Conservation (phyloP, 2,797 vertebrate genomes). For the Zalophus californianus region DNA sequence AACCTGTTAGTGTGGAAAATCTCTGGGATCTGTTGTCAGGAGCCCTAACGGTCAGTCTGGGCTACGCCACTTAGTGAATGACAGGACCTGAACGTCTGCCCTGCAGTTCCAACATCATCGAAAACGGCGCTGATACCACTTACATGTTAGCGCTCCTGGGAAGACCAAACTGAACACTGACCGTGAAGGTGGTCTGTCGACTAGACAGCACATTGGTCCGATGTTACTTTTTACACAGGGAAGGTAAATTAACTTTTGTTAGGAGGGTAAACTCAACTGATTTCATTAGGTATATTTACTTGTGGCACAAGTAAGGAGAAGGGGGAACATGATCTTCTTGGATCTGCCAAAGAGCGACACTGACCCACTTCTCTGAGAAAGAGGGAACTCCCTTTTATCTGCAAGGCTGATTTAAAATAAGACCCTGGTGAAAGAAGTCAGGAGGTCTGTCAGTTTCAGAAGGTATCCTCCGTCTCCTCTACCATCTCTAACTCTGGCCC, state of each 20-base stretch:
- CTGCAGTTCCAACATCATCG: constrained; percentile 16
- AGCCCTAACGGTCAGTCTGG: constrained; percentile 36
- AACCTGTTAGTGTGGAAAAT: constrained; percentile 56
- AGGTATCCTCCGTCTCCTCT: constrained; percentile 57
- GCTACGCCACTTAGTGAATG: background rate
- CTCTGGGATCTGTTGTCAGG: constrained; percentile 64
- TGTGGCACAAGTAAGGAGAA: background rate
- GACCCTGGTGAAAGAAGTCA: constrained; percentile 61
- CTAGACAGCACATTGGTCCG: constrained; percentile 28
- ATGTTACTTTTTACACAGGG: constrained; percentile 51
- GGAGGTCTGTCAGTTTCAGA: constrained; percentile 42
- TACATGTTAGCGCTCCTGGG: constrained; percentile 20
- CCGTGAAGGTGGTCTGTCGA: constrained; percentile 17
- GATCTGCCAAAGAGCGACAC: constrained; percentile 43
- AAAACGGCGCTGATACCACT: constrained; percentile 18
- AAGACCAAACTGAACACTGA: constrained; percentile 52
- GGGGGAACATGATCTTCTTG: background rate
- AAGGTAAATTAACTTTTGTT: constrained; percentile 51
- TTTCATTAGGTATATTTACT: constrained; percentile 28
- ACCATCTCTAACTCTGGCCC: constrained; percentile 48
- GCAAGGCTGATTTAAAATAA: constrained; percentile 75
- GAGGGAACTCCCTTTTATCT: constrained; percentile 66
- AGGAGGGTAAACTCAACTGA: constrained; percentile 53
- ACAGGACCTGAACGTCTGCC: background rate
- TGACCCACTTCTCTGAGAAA: constrained; percentile 39